Percentiles rank a stretch among this genome's conserved stretches.
Evolutionary conservation across 2,797 vertebrate genomes (phyloP).

Genomic region (Anniella stebbinsi): DNA sequence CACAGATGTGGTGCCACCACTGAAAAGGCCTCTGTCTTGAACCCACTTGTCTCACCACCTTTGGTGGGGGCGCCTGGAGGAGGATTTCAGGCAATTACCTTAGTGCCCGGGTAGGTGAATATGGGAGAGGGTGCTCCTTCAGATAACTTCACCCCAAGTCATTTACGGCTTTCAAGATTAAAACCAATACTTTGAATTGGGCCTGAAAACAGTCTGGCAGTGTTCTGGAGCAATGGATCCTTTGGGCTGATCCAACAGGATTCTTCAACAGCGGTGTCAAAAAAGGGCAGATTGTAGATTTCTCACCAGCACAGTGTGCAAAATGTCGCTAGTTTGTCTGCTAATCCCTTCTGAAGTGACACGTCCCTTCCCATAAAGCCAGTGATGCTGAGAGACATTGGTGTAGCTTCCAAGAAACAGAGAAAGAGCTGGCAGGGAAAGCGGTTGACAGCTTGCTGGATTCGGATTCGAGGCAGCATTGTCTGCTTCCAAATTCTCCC

Average conservation of each 20-base stretch:
- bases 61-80: no score
- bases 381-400: neutral
- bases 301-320: neutral
- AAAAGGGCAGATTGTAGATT: neutral
- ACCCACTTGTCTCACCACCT: no score
- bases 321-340: neutral
- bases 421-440: neutral
- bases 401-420: neutral
- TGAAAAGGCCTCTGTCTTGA: no score
- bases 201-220: no score
- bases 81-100: no score
- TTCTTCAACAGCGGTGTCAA: neutral
- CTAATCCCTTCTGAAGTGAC: neutral
- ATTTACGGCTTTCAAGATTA: no score
- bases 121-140: no score
- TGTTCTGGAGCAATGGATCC: no score
- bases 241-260: neutral
- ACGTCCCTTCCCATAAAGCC: neutral
- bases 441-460: slow-evolving; percentile 1
- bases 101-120: no score
- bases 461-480: neutral
- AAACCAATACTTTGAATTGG: no score
- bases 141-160: no score
- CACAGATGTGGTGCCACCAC: no score
- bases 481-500: slow-evolving; percentile 10